Conservation (phyloP, 2,888 invertebrate species). For the Spodoptera picta region DNA sequence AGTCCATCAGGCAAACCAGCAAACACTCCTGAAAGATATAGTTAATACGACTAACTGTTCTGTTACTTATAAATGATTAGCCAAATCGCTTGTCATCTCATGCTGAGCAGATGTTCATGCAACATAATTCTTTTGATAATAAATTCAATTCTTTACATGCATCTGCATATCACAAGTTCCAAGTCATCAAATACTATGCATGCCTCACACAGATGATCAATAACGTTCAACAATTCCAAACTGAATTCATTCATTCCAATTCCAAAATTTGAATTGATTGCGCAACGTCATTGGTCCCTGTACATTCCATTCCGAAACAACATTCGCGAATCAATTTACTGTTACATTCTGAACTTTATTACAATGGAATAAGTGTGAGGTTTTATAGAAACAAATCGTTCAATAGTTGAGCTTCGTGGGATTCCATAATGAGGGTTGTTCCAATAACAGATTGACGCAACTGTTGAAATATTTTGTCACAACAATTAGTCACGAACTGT, state of each 20-base stretch:
- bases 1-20: too few relatives aligned
- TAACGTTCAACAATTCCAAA: constrained; percentile 64
- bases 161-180: constrained; percentile 60
- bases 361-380: constrained; percentile 29
- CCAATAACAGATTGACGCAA: constrained; percentile 75
- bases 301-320: constrained; percentile 60
- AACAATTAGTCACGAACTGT: constrained; percentile 87
- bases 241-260: constrained; percentile 77
- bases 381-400: constrained; percentile 3
- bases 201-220: constrained; percentile 43
- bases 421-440: constrained; percentile 72
- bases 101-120: constrained; percentile 47
- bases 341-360: constrained; percentile 43
- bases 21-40: too few relatives aligned
- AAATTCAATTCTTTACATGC: constrained; percentile 54
- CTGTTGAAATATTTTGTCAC: constrained; percentile 89
- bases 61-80: constrained; percentile 11
- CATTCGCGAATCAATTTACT: constrained; percentile 15
- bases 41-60: constrained; percentile 10
- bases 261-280: constrained; percentile 76
- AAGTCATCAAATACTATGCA: constrained; percentile 71
- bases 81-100: constrained; percentile 31
- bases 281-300: constrained; percentile 75
- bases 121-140: constrained; percentile 43
- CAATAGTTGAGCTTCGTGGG: constrained; percentile 50